A percentile compares a stretch with the other conserved stretches of the same genome.
Conservation (phyloP, 1,140 invertebrate genomes). For the Dryas iulia region DNA sequence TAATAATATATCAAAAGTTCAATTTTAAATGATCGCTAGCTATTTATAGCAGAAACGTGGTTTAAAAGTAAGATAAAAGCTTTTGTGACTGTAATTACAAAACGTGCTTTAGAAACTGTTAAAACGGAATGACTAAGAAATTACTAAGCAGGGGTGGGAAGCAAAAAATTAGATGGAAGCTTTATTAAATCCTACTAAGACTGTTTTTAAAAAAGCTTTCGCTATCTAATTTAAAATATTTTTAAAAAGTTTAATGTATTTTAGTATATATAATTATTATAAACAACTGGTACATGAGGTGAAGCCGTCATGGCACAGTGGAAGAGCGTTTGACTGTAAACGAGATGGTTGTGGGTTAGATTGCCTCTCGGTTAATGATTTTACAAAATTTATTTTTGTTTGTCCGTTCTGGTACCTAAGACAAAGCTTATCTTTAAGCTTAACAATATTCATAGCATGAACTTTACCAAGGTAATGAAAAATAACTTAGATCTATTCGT, state of each 20-base stretch:
- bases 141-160: neutral
- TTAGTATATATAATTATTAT: too few species aligned
- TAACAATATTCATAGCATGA: too few species aligned
- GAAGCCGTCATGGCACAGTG: too few species aligned
- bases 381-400: too few species aligned
- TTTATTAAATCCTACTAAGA: neutral
- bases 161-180: neutral
- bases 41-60: neutral
- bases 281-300: too few species aligned
- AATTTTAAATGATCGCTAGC: neutral
- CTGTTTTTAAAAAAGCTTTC: neutral
- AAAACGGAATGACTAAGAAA: constrained; percentile 2
- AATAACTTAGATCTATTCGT: too few species aligned
- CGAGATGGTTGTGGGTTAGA: too few species aligned
- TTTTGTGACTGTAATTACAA: constrained; percentile 1
- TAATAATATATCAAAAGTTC: neutral
- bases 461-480: too few species aligned
- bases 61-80: constrained; percentile 1
- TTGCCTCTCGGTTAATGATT: too few species aligned
- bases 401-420: too few species aligned
- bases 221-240: neutral
- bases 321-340: too few species aligned
- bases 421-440: too few species aligned
- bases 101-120: constrained; percentile 1
- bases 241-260: neutral